Evolutionary conservation across 1,140 invertebrate species (phyloP).

Genomic region (Nilaparvata lugens): DNA sequence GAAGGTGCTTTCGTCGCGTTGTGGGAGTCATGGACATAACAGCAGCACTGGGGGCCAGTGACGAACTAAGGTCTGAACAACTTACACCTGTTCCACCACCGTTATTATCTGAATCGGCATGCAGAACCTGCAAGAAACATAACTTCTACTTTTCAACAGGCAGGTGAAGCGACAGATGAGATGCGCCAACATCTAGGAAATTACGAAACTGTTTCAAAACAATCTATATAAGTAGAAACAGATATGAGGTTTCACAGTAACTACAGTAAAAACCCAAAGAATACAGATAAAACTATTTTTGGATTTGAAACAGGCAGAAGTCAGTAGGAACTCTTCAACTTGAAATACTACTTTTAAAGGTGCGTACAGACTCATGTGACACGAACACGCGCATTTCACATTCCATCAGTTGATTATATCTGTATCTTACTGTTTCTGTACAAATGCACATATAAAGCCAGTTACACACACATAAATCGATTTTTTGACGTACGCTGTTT

Average conservation of each 20-base stretch:
- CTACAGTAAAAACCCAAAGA: background rate
- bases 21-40: slow-evolving; percentile 53
- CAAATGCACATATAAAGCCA: too few relatives aligned
- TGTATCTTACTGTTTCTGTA: too few relatives aligned
- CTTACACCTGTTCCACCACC: slow-evolving; percentile 33
- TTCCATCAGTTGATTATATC: too few relatives aligned
- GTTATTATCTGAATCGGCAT: slow-evolving; percentile 51
- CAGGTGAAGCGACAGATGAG: background rate
- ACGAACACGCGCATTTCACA: too few relatives aligned
- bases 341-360: too few relatives aligned
- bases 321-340: too few relatives aligned
- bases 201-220: background rate
- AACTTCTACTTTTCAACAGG: background rate
- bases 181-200: background rate
- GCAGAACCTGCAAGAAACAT: slow-evolving; percentile 43
- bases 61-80: slow-evolving; percentile 47
- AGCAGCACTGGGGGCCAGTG: slow-evolving; percentile 31
- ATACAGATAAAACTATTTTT: too few relatives aligned
- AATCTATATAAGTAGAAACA: background rate
- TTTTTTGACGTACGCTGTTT: too few relatives aligned
- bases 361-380: too few relatives aligned
- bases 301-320: too few relatives aligned
- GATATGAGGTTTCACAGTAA: too few relatives aligned
- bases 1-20: slow-evolving; percentile 59
- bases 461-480: too few relatives aligned